Base-by-base conservation (phyloP, 2,797 vertebrate genomes). In the Pantherophis alleghaniensis region DNA sequence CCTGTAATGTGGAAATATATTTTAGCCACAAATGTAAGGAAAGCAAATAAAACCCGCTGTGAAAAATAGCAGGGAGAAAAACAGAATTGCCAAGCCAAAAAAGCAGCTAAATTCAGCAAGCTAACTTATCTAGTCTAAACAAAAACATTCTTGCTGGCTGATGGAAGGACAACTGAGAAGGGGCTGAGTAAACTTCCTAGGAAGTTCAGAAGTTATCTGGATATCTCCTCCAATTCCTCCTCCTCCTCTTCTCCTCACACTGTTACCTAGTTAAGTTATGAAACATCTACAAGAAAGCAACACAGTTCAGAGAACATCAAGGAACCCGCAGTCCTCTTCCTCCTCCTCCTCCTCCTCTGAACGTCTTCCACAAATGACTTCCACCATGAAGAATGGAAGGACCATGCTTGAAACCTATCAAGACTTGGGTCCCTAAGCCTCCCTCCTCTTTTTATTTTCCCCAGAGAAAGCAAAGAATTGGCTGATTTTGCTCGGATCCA, bases 391-490 rank as follows among this genome's bases (percentile, higher is more conserved):
- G 89, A 7, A 6, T 22, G 22, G 20, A 55, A 79, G 18, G 5
- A 32, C 90, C 32, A 42, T 16, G 9, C 4, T 20, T 83, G 18
- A 42, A 57, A 9, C 7, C 60, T 7, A 11, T 22, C 6, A 63
- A 0, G 0, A 0, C 0, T 0, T 18, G 59, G 60, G 3, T 13
- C 26, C 2, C n/a, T 60, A 7, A 91, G 24, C 0, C 0, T 5
- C 61, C 28, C 59, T 92, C 53, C 32, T 79, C 4, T 47, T 79
- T 93, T 20, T 91, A 24, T 94, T 26, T 96, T 53, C 95, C 88
- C n/a, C 93, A 99, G 99, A 97, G 99, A 99, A 96, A 98, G 98
- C 95, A 99, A 99, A 96, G 99, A 99, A 96, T 97, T 99, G 97
- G 98, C 98, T 0, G 99, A 99, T 95, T 98, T 99, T 92, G 98